Evolutionary conservation across 64 coral and sea anemone genomes (phyloP).

Genomic region (Astreopora myriophthalma): DNA sequence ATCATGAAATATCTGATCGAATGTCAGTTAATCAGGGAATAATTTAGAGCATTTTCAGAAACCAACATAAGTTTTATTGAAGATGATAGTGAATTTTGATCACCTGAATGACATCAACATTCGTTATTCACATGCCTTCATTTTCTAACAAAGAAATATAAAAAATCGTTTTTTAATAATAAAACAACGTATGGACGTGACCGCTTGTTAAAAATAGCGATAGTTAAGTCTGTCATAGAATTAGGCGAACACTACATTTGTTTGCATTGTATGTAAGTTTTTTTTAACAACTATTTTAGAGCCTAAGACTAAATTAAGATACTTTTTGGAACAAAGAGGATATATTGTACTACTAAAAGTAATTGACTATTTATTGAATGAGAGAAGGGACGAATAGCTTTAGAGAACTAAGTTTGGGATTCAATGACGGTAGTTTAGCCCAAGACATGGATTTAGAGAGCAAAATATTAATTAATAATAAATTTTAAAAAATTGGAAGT

Average conservation of each 20-base stretch:
- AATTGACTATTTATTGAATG: conserved; percentile 47
- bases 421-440: neutral
- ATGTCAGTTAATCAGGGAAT: too few relatives aligned
- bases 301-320: conserved; percentile 47
- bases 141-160: too few relatives aligned
- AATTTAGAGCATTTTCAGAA: too few relatives aligned
- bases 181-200: too few relatives aligned
- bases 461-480: neutral
- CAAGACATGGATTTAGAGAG: conserved; percentile 1
- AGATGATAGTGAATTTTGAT: too few relatives aligned
- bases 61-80: too few relatives aligned
- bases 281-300: conserved; percentile 18
- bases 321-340: conserved; percentile 40
- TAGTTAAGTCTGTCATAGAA: neutral
- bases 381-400: conserved; percentile 1
- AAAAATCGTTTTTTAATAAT: too few relatives aligned
- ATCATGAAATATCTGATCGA: too few relatives aligned
- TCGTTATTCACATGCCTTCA: too few relatives aligned
- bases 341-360: conserved; percentile 54
- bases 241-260: neutral
- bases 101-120: too few relatives aligned
- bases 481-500: neutral
- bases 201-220: too few relatives aligned
- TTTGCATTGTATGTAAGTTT: conserved; percentile 2
- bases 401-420: conserved; percentile 17